phyloP scores from a whole-genome alignment of 2,113 vertebrate species.

The Xiphophorus hellerii region DNA sequence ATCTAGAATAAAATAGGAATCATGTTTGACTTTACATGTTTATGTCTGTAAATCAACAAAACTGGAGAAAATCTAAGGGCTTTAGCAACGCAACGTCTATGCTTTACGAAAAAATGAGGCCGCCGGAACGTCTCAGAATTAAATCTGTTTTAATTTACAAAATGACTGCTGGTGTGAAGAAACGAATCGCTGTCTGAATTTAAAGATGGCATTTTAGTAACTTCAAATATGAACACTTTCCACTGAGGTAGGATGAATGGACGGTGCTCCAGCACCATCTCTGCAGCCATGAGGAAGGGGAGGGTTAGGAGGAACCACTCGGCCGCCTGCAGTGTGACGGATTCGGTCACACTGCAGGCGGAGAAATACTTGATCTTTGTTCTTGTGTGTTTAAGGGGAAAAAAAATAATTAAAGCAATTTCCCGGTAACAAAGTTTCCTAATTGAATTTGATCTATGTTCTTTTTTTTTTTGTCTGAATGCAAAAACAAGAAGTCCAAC shows the following conservation, averaged over 20 bases:
- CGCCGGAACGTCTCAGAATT: too few relatives aligned
- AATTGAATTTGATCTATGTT: background rate
- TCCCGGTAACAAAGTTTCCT: background rate
- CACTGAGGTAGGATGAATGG: conserved; percentile 63
- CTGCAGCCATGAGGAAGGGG: conserved; percentile 35
- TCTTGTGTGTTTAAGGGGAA: background rate
- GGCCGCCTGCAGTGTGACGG: conserved; percentile 56
- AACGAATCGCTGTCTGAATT: background rate
- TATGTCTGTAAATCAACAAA: background rate
- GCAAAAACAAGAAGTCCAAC: conserved; percentile 2
- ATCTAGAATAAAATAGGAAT: too few relatives aligned
- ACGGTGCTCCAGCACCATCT: conserved; percentile 24
- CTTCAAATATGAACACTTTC: conserved; percentile 30
- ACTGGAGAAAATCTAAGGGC: background rate
- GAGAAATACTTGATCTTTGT: conserved; percentile 12
- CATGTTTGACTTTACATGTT: too few relatives aligned
- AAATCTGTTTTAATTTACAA: background rate
- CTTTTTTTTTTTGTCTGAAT: background rate
- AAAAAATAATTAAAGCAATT: too few relatives aligned
- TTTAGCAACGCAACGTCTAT: background rate
- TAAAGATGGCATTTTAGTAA: conserved; percentile 39
- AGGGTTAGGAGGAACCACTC: conserved; percentile 60
- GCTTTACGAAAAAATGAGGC: too few relatives aligned
- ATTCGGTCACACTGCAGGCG: conserved; percentile 55
- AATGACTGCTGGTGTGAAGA: conserved; percentile 29